A percentile compares a stretch with the other conserved stretches of the same genome.
Conservation (phyloP, 2,888 invertebrate genomes). For the Creontiades dilutus region DNA sequence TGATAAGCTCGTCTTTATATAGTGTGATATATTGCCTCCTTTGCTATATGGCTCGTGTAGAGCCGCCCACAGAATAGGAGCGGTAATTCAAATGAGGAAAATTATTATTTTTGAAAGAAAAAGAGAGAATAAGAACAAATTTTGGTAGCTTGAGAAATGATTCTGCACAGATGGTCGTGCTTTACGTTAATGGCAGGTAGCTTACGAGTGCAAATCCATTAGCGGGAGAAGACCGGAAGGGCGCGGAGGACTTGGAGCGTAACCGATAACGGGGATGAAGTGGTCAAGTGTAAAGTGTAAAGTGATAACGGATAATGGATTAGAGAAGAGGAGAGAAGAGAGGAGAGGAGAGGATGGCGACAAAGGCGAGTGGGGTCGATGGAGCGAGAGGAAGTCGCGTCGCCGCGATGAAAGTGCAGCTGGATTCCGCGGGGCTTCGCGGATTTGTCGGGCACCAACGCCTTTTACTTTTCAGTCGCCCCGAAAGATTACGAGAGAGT, state of each 20-base stretch:
- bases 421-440: not conserved
- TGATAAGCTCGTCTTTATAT: too few species aligned
- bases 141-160: too few species aligned
- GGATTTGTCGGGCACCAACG: not conserved
- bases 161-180: too few species aligned
- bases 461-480: too few species aligned
- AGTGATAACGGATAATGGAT: not conserved
- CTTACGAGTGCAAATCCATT: not conserved
- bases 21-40: too few species aligned
- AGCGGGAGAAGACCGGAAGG: not conserved
- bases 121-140: too few species aligned
- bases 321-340: not conserved
- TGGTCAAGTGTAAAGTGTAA: not conserved
- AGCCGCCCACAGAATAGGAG: too few species aligned
- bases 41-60: too few species aligned
- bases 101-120: too few species aligned
- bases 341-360: not conserved
- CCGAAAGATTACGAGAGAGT: too few species aligned
- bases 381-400: not conserved
- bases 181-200: not conserved
- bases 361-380: not conserved
- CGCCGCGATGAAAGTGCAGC: not conserved
- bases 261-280: not conserved
- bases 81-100: too few species aligned
- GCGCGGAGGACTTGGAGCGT: not conserved